Evolutionary conservation across 2,113 vertebrate genomes (phyloP), one percentile per base, ranked within the genome.

Genomic region (Gadus chalcogrammus): DNA sequence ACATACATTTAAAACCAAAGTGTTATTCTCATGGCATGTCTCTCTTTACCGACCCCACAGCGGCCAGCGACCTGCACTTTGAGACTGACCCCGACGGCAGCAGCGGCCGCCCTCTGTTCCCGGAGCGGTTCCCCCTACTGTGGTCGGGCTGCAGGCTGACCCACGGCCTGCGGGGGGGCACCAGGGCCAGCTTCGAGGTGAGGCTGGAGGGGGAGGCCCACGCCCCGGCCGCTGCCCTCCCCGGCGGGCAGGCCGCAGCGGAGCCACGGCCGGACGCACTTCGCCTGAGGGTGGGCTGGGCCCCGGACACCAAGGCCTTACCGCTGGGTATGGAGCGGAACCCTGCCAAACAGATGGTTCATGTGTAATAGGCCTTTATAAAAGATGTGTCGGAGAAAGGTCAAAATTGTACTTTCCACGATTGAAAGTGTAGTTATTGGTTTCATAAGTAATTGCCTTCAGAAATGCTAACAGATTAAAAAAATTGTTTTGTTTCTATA

Each of bases 121-220:
- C 92, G 67, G 91, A 91, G 74, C 92, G 87, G 48, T 95, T 94
- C 65, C 95, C 94, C 1, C 86, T 91, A 0, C 87, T 97, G 60
- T 95, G 94, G 93, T 94, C 94, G 0, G 95, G 95, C 2, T 93
- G 93, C 16, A 90, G 94, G 69, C 90, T 95, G 77, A 95, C 92
- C 35, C 94, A 97, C 0, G 95, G 95, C 15, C 90, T 94, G 67
- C 84, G 81, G 52, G 88, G 83, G 31, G 95, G 94, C 64, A 2
- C 42, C 8, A 13, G 6, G 74, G 90, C 93, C 70, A 91, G 94
- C 74, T 97, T 94, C 75, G 95, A 96, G 83, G 93, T 91, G 53
- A 93, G 95, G 91, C 87, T 95, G 75, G 88, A 92, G 42, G 42
- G 42, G 42, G 13, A 2, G 42, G 8, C 42, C 2, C 42, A 48